phyloP scores from a whole-genome alignment of 2,888 invertebrate species.

The Parnassius glacialis region DNA sequence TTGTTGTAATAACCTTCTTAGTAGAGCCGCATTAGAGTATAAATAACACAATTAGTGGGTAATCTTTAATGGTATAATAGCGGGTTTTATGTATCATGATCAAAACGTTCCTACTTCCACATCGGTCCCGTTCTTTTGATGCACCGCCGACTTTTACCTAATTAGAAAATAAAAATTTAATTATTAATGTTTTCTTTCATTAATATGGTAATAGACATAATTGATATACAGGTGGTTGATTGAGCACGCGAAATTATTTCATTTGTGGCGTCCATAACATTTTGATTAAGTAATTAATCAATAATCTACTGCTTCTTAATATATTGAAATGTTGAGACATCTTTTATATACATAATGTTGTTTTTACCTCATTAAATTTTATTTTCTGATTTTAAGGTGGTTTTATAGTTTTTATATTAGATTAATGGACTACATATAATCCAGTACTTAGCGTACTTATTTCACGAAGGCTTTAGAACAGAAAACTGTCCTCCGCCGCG shows the following conservation, averaged over 20 bases:
- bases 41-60: conserved; percentile 44
- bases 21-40: conserved; percentile 31
- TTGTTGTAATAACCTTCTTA: conserved; percentile 16
- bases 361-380: background rate
- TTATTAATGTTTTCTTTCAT: conserved; percentile 46
- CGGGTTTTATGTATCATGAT: conserved; percentile 27
- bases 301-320: conserved; percentile 30
- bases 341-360: conserved; percentile 4
- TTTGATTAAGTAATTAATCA: conserved; percentile 49
- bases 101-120: conserved; percentile 23
- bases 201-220: conserved; percentile 57
- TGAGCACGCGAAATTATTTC: conserved; percentile 48
- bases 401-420: no score
- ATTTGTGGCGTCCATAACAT: conserved; percentile 43
- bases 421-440: no score
- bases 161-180: conserved; percentile 53
- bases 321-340: conserved; percentile 29
- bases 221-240: conserved; percentile 52
- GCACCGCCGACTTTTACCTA: conserved; percentile 53
- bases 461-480: no score
- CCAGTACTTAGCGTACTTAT: no score
- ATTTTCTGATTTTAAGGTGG: no score
- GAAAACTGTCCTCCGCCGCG: no score
- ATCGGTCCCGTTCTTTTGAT: conserved; percentile 41
- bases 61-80: conserved; percentile 36